A percentile compares a stretch with the other conserved stretches of the same genome.
phyloP scores from a whole-genome alignment of 2,888 invertebrate species.

The Protodeltote pygarga region DNA sequence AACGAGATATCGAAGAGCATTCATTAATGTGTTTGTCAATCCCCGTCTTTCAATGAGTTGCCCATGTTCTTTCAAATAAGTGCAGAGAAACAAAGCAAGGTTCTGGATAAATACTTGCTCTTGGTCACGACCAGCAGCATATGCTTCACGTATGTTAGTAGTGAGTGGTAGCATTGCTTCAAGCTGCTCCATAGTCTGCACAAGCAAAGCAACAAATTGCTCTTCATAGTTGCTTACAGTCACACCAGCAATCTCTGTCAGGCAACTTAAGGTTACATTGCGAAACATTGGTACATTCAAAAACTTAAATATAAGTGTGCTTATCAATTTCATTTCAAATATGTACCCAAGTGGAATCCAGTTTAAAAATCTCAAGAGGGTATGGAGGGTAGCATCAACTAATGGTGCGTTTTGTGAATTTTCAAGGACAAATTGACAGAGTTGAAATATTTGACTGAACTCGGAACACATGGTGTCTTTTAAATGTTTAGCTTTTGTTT shows the following conservation, averaged over 20 bases:
- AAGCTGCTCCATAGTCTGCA: constrained; percentile 96
- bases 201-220: constrained; percentile 96
- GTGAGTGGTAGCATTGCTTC: constrained; percentile 96
- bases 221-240: constrained; percentile 96
- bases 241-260: constrained; percentile 98
- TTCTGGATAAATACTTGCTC: constrained; percentile 99
- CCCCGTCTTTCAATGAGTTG: constrained; percentile 94
- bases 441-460: constrained; percentile 98
- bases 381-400: constrained; percentile 98
- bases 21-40: constrained; percentile 91
- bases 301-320: constrained; percentile 98
- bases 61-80: constrained; percentile 98
- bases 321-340: constrained; percentile 99
- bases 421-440: constrained; percentile 99
- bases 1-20: constrained; percentile 94
- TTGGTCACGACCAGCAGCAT: constrained; percentile 96
- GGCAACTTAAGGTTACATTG: constrained; percentile 98
- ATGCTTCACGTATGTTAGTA: constrained; percentile 97
- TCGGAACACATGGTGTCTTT: constrained; percentile 99
- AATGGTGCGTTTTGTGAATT: constrained; percentile 98
- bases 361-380: constrained; percentile 97
- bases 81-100: constrained; percentile 98
- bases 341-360: constrained; percentile 99
- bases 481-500: constrained; percentile 99
- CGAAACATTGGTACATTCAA: constrained; percentile 98